These are phyloP conservation scores for Ochotona curzoniae DNA, from an alignment of 2,113 vertebrate genomes.

Conservation along the genomic window DNA sequence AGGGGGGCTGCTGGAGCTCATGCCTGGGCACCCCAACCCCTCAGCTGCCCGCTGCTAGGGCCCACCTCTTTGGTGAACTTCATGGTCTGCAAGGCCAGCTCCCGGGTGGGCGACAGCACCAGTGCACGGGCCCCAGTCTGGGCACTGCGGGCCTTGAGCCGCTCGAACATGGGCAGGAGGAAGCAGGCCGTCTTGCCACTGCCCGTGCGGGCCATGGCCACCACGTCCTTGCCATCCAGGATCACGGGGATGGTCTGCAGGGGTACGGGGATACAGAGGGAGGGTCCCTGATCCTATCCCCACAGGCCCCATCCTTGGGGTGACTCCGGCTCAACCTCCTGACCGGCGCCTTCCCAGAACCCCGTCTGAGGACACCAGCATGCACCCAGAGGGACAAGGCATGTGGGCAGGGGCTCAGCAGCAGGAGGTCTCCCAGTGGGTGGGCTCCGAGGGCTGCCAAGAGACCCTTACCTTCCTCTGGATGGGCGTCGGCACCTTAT, in stretches of 20 bases:
- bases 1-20: accelerated
- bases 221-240: constrained; percentile 94
- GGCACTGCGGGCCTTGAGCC: constrained; percentile 91
- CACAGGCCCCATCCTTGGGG: neutral
- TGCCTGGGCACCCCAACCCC: neutral
- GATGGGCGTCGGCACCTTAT: constrained; percentile 98
- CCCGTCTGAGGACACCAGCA: neutral
- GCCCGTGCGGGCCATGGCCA: constrained; percentile 97
- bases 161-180: constrained; percentile 97
- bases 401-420: accelerated
- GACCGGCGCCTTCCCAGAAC: neutral
- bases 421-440: neutral
- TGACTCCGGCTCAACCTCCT: neutral
- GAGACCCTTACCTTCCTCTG: constrained; percentile 92
- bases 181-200: constrained; percentile 98
- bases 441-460: too few relatives aligned
- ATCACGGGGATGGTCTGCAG: constrained; percentile 93
- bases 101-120: constrained; percentile 95
- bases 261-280: accelerated
- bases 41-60: accelerated
- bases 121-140: constrained; percentile 94
- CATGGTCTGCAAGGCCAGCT: constrained; percentile 97
- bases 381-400: accelerated
- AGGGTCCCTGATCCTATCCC: neutral
- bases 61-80: constrained; percentile 97